phyloP scores from a whole-genome alignment of 2,888 invertebrate genomes.

The Galerucella calmariensis region DNA sequence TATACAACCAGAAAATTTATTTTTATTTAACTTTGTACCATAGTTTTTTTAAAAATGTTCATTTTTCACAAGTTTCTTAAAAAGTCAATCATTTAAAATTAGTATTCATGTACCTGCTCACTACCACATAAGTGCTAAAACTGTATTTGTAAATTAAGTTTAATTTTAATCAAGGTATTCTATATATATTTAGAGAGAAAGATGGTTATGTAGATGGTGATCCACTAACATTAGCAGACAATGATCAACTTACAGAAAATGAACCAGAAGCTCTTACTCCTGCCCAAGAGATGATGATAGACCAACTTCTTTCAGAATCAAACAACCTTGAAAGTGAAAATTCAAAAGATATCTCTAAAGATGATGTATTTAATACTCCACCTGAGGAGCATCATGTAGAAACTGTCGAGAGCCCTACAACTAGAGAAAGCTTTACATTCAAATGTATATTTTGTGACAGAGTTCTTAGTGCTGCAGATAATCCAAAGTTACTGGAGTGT shows the following conservation, averaged over 20 bases:
- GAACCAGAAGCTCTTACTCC: slow-evolving; percentile 42
- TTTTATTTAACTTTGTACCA: no score
- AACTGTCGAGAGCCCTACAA: slow-evolving; percentile 63
- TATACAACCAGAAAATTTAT: no score
- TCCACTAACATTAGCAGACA: slow-evolving; percentile 3
- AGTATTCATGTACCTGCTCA: no score
- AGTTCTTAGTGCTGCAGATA: slow-evolving; percentile 68
- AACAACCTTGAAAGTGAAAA: slow-evolving; percentile 38
- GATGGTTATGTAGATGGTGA: slow-evolving; percentile 5
- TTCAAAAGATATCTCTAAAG: slow-evolving; percentile 43
- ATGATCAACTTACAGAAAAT: slow-evolving; percentile 22
- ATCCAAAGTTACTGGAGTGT: slow-evolving; percentile 87
- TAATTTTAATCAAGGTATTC: neutral
- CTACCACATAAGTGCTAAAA: no score
- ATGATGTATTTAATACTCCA: slow-evolving; percentile 38
- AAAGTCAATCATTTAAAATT: no score
- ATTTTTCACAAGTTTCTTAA: no score
- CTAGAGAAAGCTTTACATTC: slow-evolving; percentile 59
- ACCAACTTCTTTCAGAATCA: slow-evolving; percentile 45
- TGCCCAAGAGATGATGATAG: slow-evolving; percentile 45
- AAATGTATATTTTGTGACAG: slow-evolving; percentile 66
- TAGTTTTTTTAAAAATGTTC: no score
- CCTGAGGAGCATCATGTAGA: slow-evolving; percentile 58
- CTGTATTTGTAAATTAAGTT: no score
- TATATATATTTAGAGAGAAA: slow-evolving; percentile 4